These are phyloP conservation scores for Chrysomallon squamiferum DNA, from an alignment of 1,140 invertebrate species.

Conservation along the genomic window DNA sequence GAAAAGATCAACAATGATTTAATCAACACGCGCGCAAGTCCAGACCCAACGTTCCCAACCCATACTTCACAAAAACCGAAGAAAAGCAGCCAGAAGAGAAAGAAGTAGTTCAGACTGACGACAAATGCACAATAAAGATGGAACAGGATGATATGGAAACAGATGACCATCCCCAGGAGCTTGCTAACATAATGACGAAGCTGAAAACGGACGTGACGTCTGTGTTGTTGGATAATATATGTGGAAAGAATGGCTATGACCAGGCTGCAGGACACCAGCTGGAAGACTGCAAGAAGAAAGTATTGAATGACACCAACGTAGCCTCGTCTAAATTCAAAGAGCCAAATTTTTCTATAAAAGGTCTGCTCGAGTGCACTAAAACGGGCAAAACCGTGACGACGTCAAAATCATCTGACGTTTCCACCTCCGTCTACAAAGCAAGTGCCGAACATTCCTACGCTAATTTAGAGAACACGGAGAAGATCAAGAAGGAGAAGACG, in stretches of 20 bases:
- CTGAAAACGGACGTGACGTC: slow-evolving; percentile 23
- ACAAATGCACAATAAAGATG: not conserved
- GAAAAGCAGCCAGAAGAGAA: not conserved
- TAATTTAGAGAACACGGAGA: no score
- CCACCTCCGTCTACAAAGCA: not conserved
- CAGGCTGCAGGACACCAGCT: no score
- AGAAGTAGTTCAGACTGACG: slow-evolving; percentile 22
- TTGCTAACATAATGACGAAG: slow-evolving; percentile 10
- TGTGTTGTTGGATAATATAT: slow-evolving; percentile 7
- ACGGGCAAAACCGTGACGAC: slow-evolving; percentile 5
- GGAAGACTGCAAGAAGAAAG: no score
- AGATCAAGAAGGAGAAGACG: no score
- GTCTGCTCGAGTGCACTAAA: slow-evolving; percentile 17
- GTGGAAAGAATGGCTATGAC: not conserved
- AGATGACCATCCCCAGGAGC: slow-evolving; percentile 15
- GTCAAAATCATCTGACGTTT: not conserved
- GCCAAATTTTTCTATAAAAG: slow-evolving; percentile 20
- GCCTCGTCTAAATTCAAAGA: slow-evolving; percentile 4
- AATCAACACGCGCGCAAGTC: not conserved
- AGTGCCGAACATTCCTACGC: no score
- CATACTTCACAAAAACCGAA: not conserved
- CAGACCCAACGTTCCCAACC: not conserved
- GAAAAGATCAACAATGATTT: slow-evolving; percentile 69
- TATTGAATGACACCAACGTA: no score
- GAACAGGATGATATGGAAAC: not conserved